Base-by-base conservation (phyloP, 2,888 invertebrate genomes). In the Theretra japonica region DNA sequence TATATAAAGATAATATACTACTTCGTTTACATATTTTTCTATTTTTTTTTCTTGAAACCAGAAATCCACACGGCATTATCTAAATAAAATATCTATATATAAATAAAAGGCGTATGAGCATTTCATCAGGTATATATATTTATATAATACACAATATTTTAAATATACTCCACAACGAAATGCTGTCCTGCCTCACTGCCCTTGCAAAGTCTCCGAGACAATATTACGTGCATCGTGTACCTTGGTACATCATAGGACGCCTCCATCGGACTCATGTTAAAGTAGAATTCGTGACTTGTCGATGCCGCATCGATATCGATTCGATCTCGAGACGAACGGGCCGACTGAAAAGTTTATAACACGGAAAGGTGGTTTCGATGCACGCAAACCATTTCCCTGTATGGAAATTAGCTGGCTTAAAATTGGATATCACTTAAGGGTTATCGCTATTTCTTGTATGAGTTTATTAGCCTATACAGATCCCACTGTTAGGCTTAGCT, bases 291-390 rank as follows among this genome's bases (percentile, higher is more conserved):
- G 91, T 93, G 90, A 90, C 88, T 88, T 82, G 86, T 87, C 86
- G 84, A 89, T 90, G 85, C 83, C 80, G 82, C 83, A 83, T 79
- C 84, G 79, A 86, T 89, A 91, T 92, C 90, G 90, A 92, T 90
- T 90, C 86, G 83, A 93, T 91, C 90, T 91, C 85, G 82, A 88
- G 86, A 87, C 87, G 87, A 88, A 86, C 88, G 84, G 86, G 82
- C 81, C 82, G 84, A 84, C 85, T 88, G 88, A 88, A 92, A 93
- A 91, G 86, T 92, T 91, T 86, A 86, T 84, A 89, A 87, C 92
- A 92, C 90, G 92, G 86, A 92, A 91, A 88, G 86, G 88, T 81
- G 77, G 79, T 84, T 81, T 78, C 82, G 83, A 87, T 88, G 87
- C 92, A 92, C 91, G 92, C 91, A 83, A 93, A 82, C 86, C 80